Conservation (phyloP, 37 sponge, comb jelly and placozoan genomes). For the Cliona cf. orientalis region DNA sequence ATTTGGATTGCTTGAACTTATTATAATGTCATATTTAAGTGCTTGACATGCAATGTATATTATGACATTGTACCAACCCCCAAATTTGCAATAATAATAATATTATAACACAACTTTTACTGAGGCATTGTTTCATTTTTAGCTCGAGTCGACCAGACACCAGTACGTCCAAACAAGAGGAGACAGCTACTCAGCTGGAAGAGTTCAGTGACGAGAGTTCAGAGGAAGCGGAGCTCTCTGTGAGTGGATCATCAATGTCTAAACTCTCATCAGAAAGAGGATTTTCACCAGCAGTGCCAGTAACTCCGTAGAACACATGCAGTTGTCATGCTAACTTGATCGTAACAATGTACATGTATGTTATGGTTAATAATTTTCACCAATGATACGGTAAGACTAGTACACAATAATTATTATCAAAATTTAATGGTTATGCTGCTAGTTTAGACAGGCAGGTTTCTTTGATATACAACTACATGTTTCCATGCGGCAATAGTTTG, state of each 20-base stretch:
- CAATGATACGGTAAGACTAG: too few species aligned
- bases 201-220: slow-evolving; percentile 17
- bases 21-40: too few species aligned
- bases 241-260: slow-evolving; percentile 16
- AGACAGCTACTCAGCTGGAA: background rate
- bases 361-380: background rate
- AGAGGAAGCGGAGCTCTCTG: slow-evolving; percentile 3
- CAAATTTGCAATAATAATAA: too few species aligned
- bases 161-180: slow-evolving; percentile 21
- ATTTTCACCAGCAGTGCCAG: slow-evolving; percentile 19
- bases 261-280: slow-evolving; percentile 44
- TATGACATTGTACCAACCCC: too few species aligned
- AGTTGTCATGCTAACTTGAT: background rate
- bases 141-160: slow-evolving; percentile 54
- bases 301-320: background rate
- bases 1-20: too few species aligned
- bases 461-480: slow-evolving; percentile 27
- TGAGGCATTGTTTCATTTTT: too few species aligned
- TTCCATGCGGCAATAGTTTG: slow-evolving; percentile 57
- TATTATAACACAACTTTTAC: too few species aligned
- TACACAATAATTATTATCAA: too few species aligned
- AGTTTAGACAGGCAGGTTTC: too few species aligned
- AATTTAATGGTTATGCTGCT: too few species aligned
- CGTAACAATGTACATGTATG: background rate
- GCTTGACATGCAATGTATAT: too few species aligned